Evolutionary conservation across 2,888 invertebrate genomes (phyloP).

Genomic region (Rhingia rostrata): DNA sequence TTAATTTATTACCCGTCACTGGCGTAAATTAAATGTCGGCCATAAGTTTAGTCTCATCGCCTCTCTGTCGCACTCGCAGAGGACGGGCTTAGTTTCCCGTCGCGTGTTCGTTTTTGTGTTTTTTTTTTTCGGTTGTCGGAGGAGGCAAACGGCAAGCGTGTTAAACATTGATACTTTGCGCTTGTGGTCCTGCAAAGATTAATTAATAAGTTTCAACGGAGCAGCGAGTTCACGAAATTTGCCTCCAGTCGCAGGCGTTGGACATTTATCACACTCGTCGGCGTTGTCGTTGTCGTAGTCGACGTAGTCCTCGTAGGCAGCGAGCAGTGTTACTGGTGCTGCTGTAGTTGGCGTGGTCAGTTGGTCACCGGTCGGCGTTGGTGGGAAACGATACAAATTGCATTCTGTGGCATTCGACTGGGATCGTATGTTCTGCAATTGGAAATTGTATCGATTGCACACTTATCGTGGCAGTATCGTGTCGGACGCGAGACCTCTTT

Average conservation of each 20-base stretch:
- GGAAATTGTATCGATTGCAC: constrained; percentile 70
- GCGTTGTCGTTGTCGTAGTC: constrained; percentile 35
- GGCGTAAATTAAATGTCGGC: constrained; percentile 71
- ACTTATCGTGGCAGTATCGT: constrained; percentile 66
- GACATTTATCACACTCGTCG: constrained; percentile 66
- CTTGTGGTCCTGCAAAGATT: constrained; percentile 72
- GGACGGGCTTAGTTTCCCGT: constrained; percentile 10
- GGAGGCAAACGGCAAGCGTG: constrained; percentile 69
- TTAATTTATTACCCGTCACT: constrained; percentile 70
- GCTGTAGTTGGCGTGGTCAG: constrained; percentile 35
- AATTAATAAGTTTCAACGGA: constrained; percentile 70
- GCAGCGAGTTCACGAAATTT: constrained; percentile 71
- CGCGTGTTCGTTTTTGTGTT: not conserved
- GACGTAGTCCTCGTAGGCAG: constrained; percentile 1
- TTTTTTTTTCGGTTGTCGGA: constrained; percentile 23
- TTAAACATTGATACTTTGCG: constrained; percentile 74
- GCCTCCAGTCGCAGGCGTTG: constrained; percentile 69
- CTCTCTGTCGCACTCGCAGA: not conserved
- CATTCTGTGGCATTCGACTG: constrained; percentile 49
- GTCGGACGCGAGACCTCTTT: constrained; percentile 50
- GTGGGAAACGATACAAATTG: constrained; percentile 70
- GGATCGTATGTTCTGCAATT: constrained; percentile 56
- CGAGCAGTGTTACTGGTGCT: constrained; percentile 12
- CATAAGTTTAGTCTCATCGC: constrained; percentile 43
- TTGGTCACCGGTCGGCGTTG: constrained; percentile 14